Conservation (phyloP, 2,888 invertebrate species). For the Cylindroiulus punctatus region DNA sequence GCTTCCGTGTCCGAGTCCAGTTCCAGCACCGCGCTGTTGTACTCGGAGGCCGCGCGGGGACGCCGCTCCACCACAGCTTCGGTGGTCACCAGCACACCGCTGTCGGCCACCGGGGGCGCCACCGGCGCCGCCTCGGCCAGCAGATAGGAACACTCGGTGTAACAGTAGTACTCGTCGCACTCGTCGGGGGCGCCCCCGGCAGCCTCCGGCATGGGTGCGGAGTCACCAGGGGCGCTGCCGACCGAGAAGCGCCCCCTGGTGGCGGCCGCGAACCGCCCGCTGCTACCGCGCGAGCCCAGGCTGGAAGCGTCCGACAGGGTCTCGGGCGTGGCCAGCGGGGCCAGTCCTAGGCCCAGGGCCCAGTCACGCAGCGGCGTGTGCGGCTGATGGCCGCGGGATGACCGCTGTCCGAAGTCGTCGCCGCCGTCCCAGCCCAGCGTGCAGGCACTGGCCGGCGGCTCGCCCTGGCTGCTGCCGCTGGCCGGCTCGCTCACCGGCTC, state of each 20-base stretch:
- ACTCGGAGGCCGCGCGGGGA: conserved; percentile 1
- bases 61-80: conserved; percentile 54
- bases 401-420: conserved; percentile 64
- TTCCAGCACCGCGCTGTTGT: conserved; percentile 50
- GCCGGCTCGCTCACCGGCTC: conserved; percentile 58
- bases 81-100: not conserved
- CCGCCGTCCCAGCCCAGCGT: conserved; percentile 69
- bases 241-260: conserved; percentile 52
- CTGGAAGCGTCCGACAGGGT: conserved; percentile 84
- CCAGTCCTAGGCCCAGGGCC: conserved; percentile 70
- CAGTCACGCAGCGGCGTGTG: conserved; percentile 73
- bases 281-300: conserved; percentile 72
- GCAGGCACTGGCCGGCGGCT: conserved; percentile 50
- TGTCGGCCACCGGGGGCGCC: not conserved
- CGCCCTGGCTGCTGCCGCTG: conserved; percentile 64
- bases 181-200: conserved; percentile 49
- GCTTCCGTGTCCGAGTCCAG: conserved; percentile 56
- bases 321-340: conserved; percentile 84
- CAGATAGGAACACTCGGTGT: conserved; percentile 52
- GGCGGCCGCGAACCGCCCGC: conserved; percentile 19
- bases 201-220: not conserved
- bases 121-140: conserved; percentile 29
- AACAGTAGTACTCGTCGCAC: conserved; percentile 51
- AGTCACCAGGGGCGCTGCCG: conserved; percentile 56
- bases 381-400: conserved; percentile 60